Percentiles rank a stretch among this genome's conserved stretches.
Evolutionary conservation across 64 coral and sea anemone species (phyloP).

Genomic region (Montipora sp.): DNA sequence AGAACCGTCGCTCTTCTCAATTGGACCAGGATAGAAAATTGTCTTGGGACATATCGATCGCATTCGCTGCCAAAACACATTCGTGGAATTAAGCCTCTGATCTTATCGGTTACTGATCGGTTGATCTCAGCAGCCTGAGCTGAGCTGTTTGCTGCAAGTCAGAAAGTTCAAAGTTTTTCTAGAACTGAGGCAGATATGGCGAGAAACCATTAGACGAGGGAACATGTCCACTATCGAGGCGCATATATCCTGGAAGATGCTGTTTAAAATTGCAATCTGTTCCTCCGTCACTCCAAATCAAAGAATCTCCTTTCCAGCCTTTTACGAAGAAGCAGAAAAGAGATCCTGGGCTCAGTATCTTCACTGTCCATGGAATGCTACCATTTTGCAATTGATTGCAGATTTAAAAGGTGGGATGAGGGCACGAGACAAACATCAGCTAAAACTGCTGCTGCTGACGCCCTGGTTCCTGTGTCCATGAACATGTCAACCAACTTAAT

Average conservation of each 20-base stretch:
- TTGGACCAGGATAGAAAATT: background rate
- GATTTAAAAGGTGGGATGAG: background rate
- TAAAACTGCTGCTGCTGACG: background rate
- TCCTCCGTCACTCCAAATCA: no score
- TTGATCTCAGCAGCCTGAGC: background rate
- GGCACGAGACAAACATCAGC: background rate
- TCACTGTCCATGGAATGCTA: background rate
- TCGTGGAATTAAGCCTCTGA: background rate
- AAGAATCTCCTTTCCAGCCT: no score
- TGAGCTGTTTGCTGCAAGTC: background rate
- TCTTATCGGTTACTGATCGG: background rate
- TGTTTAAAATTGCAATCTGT: no score
- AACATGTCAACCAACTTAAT: background rate
- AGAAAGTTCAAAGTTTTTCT: background rate
- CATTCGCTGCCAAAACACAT: background rate
- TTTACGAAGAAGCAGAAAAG: no score
- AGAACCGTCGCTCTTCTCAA: background rate
- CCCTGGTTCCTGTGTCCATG: background rate
- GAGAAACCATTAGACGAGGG: no score
- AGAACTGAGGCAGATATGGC: no score
- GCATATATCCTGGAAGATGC: no score
- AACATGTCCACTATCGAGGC: no score
- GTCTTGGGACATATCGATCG: conserved; percentile 10
- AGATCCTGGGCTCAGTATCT: no score
- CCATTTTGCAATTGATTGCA: background rate